Base-by-base conservation (phyloP, 1,140 invertebrate species). In the Tetragonula clypearis region DNA sequence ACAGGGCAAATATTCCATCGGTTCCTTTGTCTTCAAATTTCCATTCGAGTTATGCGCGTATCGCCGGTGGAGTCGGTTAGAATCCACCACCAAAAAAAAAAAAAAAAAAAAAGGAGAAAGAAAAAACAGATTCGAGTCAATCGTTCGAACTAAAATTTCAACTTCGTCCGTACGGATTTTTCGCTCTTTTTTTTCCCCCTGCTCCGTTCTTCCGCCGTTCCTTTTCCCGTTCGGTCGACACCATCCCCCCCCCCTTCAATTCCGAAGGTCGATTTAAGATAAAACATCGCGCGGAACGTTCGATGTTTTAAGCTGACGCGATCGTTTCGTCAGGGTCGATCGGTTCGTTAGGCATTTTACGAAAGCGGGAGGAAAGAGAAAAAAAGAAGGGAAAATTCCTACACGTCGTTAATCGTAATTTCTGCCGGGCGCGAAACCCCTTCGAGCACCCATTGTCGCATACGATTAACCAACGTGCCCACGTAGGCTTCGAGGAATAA, bases 291-390 rank as follows among this genome's bases (percentile, higher is more conserved):
- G 30, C 9, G 58, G 21, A 15, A 81, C 83, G 69, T 66, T 30
- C 58, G 26, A 74, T 80, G 30, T 30, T 30, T 81, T 41, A 41
- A 73, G 83, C 83, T 80, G 83, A 85, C 83, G 60, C 77, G 68
- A 79, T 79, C 30, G 56, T 81, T 81, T 81, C 77, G 41, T 74
- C 41, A 58, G 58, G 41, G 30, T 21, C 23, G 53, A 11, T 26
- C 23, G 53, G 15, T 26, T 74, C 83, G 78, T 85, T 73, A 74
- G 60, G 60, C 35, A 68, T 58, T 79, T 66, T 23, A 66, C n/a
- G 35, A 58, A 49, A n/a, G 30, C 69, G 53, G 21, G 3, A 23
- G 62, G 74, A 21, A 79, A 49, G 41, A 9, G 6, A 49, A 8
- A 75, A 75, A 75, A 82, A 49, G 8, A 6, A 62, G 62, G 15